A percentile compares a stretch with the other conserved stretches of the same genome.
Conservation (phyloP, 2,797 vertebrate species). For the Staurois parvus region DNA sequence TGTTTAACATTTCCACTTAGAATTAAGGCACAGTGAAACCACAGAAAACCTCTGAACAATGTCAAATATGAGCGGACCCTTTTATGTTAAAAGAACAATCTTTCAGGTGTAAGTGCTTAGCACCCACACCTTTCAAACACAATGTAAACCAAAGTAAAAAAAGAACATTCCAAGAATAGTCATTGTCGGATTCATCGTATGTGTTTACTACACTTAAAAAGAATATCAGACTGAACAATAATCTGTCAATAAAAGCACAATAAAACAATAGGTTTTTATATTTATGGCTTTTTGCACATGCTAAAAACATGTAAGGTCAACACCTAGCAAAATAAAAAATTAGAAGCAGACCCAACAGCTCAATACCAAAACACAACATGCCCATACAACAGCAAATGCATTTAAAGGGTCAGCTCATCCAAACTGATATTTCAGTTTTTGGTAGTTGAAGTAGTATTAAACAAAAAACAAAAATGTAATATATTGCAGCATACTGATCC, state of each 20-base stretch:
- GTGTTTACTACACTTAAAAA: not conserved
- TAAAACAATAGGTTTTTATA: not conserved
- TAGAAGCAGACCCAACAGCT: no score
- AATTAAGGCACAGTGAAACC: constrained; percentile 1
- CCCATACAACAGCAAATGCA: no score
- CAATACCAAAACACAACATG: no score
- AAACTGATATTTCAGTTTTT: no score
- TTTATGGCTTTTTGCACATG: not conserved
- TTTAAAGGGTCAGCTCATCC: no score
- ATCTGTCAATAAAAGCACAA: not conserved
- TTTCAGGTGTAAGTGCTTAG: constrained; percentile 11
- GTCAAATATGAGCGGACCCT: constrained; percentile 15
- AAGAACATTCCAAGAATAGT: constrained; percentile 21
- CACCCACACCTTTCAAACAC: constrained; percentile 11
- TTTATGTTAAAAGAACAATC: constrained; percentile 11
- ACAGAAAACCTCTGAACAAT: constrained; percentile 12
- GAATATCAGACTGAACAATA: not conserved
- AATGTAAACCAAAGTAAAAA: not conserved
- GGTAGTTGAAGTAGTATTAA: no score
- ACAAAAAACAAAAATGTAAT: no score
- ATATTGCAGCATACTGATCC: no score
- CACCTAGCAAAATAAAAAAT: no score
- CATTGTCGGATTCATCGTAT: constrained; percentile 2
- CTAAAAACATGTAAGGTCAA: no score
- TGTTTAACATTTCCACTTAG: constrained; percentile 14